phyloP scores from a whole-genome alignment of 2,113 vertebrate species.

The Stictonetta naevosa region DNA sequence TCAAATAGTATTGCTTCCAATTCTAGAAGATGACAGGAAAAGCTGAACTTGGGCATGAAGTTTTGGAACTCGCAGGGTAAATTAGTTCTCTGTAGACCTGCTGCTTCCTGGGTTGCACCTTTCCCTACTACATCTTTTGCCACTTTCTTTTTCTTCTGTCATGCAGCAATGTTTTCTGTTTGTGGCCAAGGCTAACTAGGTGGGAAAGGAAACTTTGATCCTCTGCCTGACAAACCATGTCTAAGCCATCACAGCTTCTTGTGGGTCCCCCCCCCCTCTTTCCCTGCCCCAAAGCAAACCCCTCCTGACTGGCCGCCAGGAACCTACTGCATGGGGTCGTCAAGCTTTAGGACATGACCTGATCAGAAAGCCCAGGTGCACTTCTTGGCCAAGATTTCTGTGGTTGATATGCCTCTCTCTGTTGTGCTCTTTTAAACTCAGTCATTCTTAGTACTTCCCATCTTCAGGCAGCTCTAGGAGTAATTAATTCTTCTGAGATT shows the following conservation, averaged over 20 bases:
- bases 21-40: neutral
- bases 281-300: neutral
- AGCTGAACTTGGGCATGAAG: neutral
- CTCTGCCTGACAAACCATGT: neutral
- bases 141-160: neutral
- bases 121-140: neutral
- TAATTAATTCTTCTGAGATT: neutral
- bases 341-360: neutral
- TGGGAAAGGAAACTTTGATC: neutral
- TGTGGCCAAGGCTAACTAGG: fast-evolving
- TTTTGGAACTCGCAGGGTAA: neutral
- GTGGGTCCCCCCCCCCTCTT: neutral
- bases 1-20: neutral
- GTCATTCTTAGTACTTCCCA: neutral
- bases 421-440: neutral
- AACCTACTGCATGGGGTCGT: fast-evolving
- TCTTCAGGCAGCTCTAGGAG: neutral
- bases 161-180: neutral
- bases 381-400: neutral
- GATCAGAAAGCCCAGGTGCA: neutral
- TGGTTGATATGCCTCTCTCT: neutral
- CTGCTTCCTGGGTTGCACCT: neutral
- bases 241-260: neutral
- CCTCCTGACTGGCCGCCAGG: neutral
- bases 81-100: neutral